Conservation (phyloP, 2,888 invertebrate species). For the Idaea biselata region DNA sequence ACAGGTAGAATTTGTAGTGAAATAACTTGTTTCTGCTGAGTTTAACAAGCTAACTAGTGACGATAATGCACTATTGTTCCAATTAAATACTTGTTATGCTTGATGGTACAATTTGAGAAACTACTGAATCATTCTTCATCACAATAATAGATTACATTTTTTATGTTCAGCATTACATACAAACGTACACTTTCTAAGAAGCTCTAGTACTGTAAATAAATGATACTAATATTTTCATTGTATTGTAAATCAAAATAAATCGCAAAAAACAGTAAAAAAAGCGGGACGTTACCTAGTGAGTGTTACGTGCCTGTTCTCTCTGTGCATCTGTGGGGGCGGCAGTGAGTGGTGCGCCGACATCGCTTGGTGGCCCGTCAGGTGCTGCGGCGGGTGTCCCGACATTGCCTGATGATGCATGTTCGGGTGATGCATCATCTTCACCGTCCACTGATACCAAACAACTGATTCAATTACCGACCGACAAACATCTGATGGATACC, state of each 20-base stretch:
- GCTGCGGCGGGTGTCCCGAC: conserved; percentile 76
- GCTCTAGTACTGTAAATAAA: background rate
- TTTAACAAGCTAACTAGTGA: background rate
- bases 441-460: conserved; percentile 63
- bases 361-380: conserved; percentile 69
- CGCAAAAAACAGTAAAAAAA: conserved; percentile 59
- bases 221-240: background rate
- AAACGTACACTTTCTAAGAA: background rate
- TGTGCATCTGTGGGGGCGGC: conserved; percentile 84
- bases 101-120: background rate
- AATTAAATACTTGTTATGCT: background rate
- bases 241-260: conserved; percentile 17
- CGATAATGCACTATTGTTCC: background rate
- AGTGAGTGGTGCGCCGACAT: conserved; percentile 82
- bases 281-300: conserved; percentile 73
- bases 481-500: conserved; percentile 61
- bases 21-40: background rate
- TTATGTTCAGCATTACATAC: background rate
- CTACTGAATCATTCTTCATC: background rate
- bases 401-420: conserved; percentile 80
- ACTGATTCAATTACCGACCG: conserved; percentile 46
- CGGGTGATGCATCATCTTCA: conserved; percentile 80
- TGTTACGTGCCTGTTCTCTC: conserved; percentile 82
- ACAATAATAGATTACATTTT: background rate
- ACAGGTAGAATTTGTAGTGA: too few species aligned